These are phyloP conservation scores for Drosophila nannoptera DNA, from an alignment of 1,140 invertebrate species.

Conservation along the genomic window DNA sequence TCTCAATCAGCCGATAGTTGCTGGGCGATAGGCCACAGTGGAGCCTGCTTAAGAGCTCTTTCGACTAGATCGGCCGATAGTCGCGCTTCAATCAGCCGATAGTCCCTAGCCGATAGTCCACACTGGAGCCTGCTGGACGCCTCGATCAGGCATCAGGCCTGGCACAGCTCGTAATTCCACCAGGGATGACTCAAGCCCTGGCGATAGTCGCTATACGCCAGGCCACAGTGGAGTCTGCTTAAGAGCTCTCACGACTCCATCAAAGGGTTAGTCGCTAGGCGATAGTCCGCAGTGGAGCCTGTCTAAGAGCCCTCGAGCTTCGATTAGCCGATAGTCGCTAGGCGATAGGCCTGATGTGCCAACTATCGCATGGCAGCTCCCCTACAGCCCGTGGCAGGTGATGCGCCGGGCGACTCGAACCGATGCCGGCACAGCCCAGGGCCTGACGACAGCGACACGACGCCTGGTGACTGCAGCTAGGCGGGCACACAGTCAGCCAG, in stretches of 20 bases:
- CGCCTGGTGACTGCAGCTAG: slow-evolving; percentile 23
- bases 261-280: neutral
- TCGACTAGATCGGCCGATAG: no score
- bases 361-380: neutral
- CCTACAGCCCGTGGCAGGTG: slow-evolving; percentile 27
- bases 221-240: no score
- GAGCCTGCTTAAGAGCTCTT: no score
- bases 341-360: neutral
- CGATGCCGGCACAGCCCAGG: slow-evolving; percentile 9
- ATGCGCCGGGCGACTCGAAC: slow-evolving; percentile 21
- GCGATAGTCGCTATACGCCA: no score
- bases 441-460: slow-evolving; percentile 33
- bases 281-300: no score
- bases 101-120: neutral
- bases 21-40: neutral
- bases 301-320: no score
- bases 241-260: no score
- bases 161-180: slow-evolving; percentile 22
- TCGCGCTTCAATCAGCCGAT: no score
- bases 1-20: neutral
- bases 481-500: neutral
- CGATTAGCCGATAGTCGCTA: neutral
- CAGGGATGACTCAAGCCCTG: slow-evolving; percentile 11
- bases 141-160: no score
- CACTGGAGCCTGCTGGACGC: no score